Evolutionary conservation across 2,888 invertebrate species (phyloP).

Genomic region (Eurois occulta): DNA sequence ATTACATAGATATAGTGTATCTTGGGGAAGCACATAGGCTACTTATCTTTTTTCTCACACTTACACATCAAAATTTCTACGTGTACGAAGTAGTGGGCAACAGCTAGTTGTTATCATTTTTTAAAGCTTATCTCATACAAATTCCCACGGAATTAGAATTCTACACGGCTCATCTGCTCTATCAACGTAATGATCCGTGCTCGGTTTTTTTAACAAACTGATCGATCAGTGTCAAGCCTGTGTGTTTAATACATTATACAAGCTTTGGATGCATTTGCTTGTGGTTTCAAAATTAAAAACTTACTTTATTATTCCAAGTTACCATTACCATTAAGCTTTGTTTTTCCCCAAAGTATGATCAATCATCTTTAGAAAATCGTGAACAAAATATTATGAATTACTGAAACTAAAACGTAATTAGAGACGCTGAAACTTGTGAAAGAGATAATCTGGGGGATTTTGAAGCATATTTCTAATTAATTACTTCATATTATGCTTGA

Average conservation of each 20-base stretch:
- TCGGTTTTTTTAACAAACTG: conserved; percentile 40
- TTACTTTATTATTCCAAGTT: background rate
- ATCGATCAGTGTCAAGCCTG: conserved; percentile 54
- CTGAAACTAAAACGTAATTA: background rate
- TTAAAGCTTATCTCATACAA: no score
- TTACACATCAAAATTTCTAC: no score
- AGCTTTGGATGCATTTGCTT: conserved; percentile 3
- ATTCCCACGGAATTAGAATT: conserved; percentile 23
- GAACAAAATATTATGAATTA: background rate
- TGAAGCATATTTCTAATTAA: background rate
- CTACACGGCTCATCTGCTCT: conserved; percentile 6
- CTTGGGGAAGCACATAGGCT: no score
- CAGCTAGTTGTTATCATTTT: no score
- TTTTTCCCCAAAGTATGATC: background rate
- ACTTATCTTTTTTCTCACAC: no score
- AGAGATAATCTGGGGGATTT: background rate
- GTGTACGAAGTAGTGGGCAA: no score
- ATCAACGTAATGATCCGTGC: conserved; percentile 29
- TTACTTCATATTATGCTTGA: background rate
- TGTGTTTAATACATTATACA: conserved; percentile 33
- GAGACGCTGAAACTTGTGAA: no score
- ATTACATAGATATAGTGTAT: no score
- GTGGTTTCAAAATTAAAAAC: conserved; percentile 21
- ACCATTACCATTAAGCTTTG: background rate
- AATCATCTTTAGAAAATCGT: background rate